phyloP scores from a whole-genome alignment of 2,113 vertebrate species.

The Rhadina sibilatrix region DNA sequence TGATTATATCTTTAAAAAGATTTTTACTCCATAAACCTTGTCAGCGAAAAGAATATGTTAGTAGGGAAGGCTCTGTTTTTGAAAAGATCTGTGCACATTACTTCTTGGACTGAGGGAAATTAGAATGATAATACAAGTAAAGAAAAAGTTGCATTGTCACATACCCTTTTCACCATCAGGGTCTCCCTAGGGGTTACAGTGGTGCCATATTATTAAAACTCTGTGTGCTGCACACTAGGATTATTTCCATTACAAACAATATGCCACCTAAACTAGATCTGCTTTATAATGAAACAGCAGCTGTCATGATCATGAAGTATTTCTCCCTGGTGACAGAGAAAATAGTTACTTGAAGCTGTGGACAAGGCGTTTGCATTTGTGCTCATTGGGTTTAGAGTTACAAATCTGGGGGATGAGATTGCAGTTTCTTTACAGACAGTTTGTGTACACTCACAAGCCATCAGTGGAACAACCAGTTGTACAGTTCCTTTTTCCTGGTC shows the following conservation, averaged over 20 bases:
- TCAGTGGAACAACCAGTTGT: background rate
- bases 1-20: conserved; percentile 4
- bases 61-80: background rate
- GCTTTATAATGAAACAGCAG: background rate
- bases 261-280: background rate
- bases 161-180: background rate
- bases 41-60: background rate
- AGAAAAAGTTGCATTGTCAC: background rate
- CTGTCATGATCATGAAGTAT: background rate
- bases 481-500: background rate
- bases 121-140: background rate
- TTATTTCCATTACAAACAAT: background rate
- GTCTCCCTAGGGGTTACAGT: background rate
- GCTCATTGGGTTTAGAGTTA: fast-evolving
- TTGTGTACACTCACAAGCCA: background rate
- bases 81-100: background rate
- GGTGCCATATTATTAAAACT: background rate
- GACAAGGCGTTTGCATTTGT: background rate
- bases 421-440: background rate
- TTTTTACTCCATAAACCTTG: background rate
- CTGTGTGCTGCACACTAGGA: background rate
- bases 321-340: background rate
- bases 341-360: background rate
- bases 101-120: background rate
- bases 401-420: background rate